These are phyloP conservation scores for Kradibia gibbosae DNA, from an alignment of 1,140 invertebrate genomes.

Conservation along the genomic window DNA sequence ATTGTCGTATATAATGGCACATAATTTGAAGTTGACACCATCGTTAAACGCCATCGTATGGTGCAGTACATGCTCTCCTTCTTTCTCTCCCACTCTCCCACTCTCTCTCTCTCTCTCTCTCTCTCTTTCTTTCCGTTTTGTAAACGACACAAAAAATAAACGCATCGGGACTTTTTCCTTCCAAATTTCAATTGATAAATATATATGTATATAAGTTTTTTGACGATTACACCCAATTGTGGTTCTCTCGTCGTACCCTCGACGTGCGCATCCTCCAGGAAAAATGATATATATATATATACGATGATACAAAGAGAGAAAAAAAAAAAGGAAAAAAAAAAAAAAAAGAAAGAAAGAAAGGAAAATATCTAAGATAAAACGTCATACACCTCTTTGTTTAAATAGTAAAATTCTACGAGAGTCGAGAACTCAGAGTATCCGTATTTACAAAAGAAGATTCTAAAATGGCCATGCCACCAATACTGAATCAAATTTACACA, in stretches of 20 bases:
- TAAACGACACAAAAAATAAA: conserved; percentile 45
- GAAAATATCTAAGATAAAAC: conserved; percentile 53
- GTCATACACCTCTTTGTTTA: conserved; percentile 46
- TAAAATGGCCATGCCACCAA: conserved; percentile 49
- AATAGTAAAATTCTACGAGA: conserved; percentile 44
- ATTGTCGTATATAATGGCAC: conserved; percentile 64
- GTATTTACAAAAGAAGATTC: conserved; percentile 56
- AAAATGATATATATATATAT: conserved; percentile 45
- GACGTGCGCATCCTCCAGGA: conserved; percentile 44
- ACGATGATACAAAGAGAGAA: conserved; percentile 57
- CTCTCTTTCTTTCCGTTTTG: background rate
- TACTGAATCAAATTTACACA: conserved; percentile 49
- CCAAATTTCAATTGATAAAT: conserved; percentile 34
- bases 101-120: too few species aligned
- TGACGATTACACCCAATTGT: background rate
- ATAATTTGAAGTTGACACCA: conserved; percentile 54
- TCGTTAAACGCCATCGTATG: conserved; percentile 21
- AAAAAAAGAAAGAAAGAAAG: too few species aligned
- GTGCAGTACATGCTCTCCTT: conserved; percentile 42
- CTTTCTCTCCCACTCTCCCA: too few species aligned
- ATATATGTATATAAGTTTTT: conserved; percentile 16
- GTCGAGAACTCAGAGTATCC: conserved; percentile 40
- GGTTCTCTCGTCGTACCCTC: conserved; percentile 37
- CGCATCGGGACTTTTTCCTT: conserved; percentile 24
- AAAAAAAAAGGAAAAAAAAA: conserved; percentile 40